These are phyloP conservation scores for Thomomys bottae DNA, from an alignment of 2,113 vertebrate species.

Conservation along the genomic window DNA sequence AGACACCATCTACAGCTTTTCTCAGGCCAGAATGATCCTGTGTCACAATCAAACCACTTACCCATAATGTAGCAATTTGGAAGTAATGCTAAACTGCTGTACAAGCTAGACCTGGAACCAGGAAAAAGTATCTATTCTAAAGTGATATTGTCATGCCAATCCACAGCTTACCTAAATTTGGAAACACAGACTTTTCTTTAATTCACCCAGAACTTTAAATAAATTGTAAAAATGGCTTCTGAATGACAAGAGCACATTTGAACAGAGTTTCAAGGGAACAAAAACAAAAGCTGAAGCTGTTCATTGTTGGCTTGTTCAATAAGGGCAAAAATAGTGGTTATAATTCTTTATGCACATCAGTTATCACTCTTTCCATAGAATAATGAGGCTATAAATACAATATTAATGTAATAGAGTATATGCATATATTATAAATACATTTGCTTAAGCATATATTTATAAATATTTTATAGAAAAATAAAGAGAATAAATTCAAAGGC, in stretches of 20 bases:
- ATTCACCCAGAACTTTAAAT: constrained; percentile 34
- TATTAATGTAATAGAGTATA: too few relatives aligned
- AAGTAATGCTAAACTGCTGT: neutral
- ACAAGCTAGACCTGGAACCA: constrained; percentile 46
- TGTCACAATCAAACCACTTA: neutral
- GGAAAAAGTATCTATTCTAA: constrained; percentile 23
- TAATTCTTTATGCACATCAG: constrained; percentile 33
- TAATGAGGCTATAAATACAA: neutral
- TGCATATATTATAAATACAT: too few relatives aligned
- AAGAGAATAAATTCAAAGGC: neutral
- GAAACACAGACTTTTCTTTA: neutral
- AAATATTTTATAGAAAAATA: neutral
- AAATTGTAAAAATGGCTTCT: constrained; percentile 8
- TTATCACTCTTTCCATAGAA: neutral
- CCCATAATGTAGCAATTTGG: neutral
- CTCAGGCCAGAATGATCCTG: constrained; percentile 48
- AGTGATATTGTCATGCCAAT: neutral
- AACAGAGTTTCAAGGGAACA: constrained; percentile 37
- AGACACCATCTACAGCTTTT: constrained; percentile 59
- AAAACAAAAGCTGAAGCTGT: constrained; percentile 53
- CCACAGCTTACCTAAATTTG: neutral
- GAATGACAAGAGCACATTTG: neutral
- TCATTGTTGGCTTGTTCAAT: constrained; percentile 30
- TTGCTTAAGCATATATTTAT: neutral
- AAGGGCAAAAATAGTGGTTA: constrained; percentile 47